Evolutionary conservation across 1,140 invertebrate species (phyloP), one percentile per base, ranked within the genome.

Genomic region (Leptopilina boulardi): DNA sequence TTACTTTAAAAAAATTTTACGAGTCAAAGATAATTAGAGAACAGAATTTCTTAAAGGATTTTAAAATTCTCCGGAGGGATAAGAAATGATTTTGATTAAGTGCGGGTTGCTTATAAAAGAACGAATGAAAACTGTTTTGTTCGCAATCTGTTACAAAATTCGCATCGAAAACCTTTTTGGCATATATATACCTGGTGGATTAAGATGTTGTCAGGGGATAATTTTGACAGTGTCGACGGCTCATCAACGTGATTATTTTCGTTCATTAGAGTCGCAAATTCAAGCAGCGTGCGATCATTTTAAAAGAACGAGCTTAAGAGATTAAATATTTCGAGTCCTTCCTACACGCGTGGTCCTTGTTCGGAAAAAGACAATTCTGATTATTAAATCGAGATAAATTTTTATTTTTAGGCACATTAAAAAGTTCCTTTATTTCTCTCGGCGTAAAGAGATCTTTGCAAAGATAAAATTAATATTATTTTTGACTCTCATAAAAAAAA

Each of bases 301-400:
- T 30, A 30, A 30, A 1, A 66, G 11, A 66, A 30, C 15, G 23
- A 66, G 59, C 59, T 66, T 66, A 66, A 66, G 59, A 23, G 59
- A 66, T 66, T 66, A 66, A 30, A 26, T 23, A 30, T 30, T 66
- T 13, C 2, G 23, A n/a, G n/a, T n/a, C 19, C 51, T n/a, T 54
- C 51, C 18, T 19, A 18, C n/a, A n/a, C n/a, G n/a, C 51, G 51
- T 54, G 23, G 26, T 66, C 59, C 23, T 30, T 15, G 13, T 66
- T 66, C 15, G 56, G 56, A n/a, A 66, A n/a, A 66, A 10, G 18
- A 11, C 30, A 41, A 42, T 79, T 23, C 78, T 76, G 73, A 80
- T 73, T 79, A 84, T 84, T 83, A 80, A 83, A 73, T 77, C 73
- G 76, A 84, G 83, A 81, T 82, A 84, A 83, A 84, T 82, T 82